phyloP scores from a whole-genome alignment of 2,888 invertebrate genomes.

The Parnassius smintheus region DNA sequence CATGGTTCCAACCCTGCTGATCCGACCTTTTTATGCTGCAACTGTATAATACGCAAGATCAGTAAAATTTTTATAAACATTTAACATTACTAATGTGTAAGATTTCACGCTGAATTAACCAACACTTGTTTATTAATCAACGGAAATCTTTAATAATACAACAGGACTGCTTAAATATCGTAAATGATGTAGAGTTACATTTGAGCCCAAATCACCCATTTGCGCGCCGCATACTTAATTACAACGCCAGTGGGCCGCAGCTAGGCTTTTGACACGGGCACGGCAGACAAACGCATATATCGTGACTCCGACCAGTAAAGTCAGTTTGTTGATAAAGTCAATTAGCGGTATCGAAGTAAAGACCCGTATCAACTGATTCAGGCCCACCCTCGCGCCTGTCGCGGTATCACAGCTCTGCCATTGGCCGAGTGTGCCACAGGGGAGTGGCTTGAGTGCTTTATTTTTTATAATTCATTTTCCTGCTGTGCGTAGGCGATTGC shows the following conservation, averaged over 20 bases:
- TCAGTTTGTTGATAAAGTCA: constrained; percentile 81
- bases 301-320: constrained; percentile 79
- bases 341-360: constrained; percentile 79
- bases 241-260: constrained; percentile 68
- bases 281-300: constrained; percentile 77
- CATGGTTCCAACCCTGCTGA: too few species aligned
- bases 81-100: too few species aligned
- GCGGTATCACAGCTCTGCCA: constrained; percentile 54
- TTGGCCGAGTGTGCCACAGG: constrained; percentile 67
- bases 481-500: constrained; percentile 70
- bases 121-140: neutral
- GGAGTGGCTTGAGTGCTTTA: constrained; percentile 69
- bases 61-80: too few species aligned
- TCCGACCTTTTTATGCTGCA: too few species aligned
- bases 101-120: too few species aligned
- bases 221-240: constrained; percentile 69
- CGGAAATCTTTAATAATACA: constrained; percentile 18
- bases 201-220: constrained; percentile 66
- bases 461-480: constrained; percentile 70
- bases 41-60: too few species aligned
- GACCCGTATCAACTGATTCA: constrained; percentile 74
- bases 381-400: constrained; percentile 68
- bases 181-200: constrained; percentile 27
- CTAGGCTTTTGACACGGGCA: constrained; percentile 78
- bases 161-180: constrained; percentile 28